Percentiles rank a stretch among this genome's conserved stretches.
These are phyloP conservation scores for Oryzias curvinotus DNA, from an alignment of 2,113 vertebrate species.

Conservation along the genomic window DNA sequence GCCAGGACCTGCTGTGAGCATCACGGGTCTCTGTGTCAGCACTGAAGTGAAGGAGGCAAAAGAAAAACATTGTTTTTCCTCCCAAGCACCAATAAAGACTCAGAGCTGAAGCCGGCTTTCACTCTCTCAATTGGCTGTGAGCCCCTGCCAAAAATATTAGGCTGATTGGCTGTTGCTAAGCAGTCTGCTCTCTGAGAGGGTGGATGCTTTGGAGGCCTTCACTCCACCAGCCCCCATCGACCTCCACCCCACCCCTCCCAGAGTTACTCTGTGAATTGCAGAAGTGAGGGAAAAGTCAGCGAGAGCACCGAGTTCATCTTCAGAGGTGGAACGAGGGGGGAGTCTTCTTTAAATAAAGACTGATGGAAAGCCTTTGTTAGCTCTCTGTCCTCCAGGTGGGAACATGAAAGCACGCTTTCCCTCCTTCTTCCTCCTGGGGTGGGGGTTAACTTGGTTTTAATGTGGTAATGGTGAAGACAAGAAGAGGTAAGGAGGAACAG, in stretches of 20 bases:
- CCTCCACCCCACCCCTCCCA: constrained; percentile 23
- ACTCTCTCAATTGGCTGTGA: constrained; percentile 63
- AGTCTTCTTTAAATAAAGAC: constrained; percentile 31
- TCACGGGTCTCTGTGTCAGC: constrained; percentile 28
- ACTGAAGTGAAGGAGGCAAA: constrained; percentile 13
- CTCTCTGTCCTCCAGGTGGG: constrained; percentile 60
- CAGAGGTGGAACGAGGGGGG: constrained; percentile 28
- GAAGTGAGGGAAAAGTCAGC: constrained; percentile 49
- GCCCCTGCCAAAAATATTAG: constrained; percentile 68
- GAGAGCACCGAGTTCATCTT: constrained; percentile 61
- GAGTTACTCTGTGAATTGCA: constrained; percentile 47
- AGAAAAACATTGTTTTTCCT: constrained; percentile 58
- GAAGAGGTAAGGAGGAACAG: neutral
- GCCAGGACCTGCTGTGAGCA: constrained; percentile 51
- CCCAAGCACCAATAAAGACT: constrained; percentile 49
- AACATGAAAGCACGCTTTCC: constrained; percentile 15
- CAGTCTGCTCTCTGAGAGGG: constrained; percentile 68
- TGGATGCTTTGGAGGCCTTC: constrained; percentile 45
- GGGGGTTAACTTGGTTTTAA: constrained; percentile 35
- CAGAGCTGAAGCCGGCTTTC: constrained; percentile 36
- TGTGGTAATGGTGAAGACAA: constrained; percentile 19
- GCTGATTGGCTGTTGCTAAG: constrained; percentile 81
- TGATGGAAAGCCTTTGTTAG: constrained; percentile 60
- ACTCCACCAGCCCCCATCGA: constrained; percentile 29
- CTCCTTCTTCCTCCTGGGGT: neutral